Evolutionary conservation across 2,113 vertebrate genomes (phyloP).

Genomic region (Myotis yumanensis): DNA sequence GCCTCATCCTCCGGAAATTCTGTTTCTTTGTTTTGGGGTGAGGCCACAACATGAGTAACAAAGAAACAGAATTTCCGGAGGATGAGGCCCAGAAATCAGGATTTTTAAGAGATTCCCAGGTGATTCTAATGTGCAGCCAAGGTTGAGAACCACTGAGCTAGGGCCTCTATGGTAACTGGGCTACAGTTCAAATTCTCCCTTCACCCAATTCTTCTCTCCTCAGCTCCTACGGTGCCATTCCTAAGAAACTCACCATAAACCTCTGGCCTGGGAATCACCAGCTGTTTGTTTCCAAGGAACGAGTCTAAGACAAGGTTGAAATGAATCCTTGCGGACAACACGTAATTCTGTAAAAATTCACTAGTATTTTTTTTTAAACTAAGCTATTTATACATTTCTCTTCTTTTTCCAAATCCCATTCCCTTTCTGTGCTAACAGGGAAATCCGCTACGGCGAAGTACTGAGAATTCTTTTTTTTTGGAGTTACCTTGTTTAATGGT

Average conservation of each 20-base stretch:
- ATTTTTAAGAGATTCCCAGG: too few relatives aligned
- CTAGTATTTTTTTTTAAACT: neutral
- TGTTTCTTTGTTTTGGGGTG: too few relatives aligned
- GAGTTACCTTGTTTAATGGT: neutral
- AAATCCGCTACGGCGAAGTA: neutral
- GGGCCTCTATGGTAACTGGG: neutral
- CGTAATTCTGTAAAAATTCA: neutral
- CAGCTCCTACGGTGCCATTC: neutral
- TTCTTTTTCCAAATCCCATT: neutral
- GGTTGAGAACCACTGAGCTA: too few relatives aligned
- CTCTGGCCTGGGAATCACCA: accelerated
- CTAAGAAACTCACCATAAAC: neutral
- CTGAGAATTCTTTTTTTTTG: neutral
- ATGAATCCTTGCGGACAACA: neutral
- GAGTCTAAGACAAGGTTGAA: neutral
- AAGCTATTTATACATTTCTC: neutral
- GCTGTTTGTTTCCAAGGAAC: neutral
- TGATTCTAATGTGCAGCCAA: too few relatives aligned
- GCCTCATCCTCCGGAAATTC: too few relatives aligned
- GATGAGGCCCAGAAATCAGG: too few relatives aligned
- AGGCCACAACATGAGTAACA: too few relatives aligned
- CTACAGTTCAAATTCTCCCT: neutral
- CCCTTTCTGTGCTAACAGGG: neutral
- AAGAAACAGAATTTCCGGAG: too few relatives aligned
- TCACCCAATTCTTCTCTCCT: neutral